phyloP scores from a whole-genome alignment of 2,888 invertebrate species.

The Aphodius sticticus region DNA sequence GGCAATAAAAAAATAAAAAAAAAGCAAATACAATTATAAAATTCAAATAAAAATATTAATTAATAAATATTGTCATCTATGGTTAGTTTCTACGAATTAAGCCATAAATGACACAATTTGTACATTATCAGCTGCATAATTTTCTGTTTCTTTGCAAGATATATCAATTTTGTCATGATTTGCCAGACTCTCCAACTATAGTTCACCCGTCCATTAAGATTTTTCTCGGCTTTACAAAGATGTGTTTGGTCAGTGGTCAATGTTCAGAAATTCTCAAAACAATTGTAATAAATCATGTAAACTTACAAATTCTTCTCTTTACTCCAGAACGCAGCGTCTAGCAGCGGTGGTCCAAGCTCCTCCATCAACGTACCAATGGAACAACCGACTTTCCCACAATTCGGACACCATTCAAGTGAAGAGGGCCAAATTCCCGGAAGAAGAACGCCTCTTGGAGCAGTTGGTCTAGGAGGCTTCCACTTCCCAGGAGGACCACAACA shows the following conservation, averaged over 20 bases:
- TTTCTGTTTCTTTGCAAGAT: neutral
- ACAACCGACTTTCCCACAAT: constrained; percentile 57
- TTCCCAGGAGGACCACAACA: constrained; percentile 70
- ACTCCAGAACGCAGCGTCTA: constrained; percentile 43
- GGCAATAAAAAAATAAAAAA: too few species aligned
- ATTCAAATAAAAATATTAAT: too few species aligned
- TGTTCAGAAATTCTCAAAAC: too few species aligned
- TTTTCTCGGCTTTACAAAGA: too few species aligned
- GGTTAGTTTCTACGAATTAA: too few species aligned
- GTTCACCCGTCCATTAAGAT: too few species aligned
- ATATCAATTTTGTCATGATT: neutral
- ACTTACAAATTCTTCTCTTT: neutral
- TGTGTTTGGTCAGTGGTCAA: too few species aligned
- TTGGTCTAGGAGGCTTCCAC: constrained; percentile 88
- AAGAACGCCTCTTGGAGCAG: constrained; percentile 83
- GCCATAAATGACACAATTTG: too few species aligned
- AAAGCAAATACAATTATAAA: too few species aligned
- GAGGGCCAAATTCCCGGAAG: constrained; percentile 66
- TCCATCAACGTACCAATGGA: constrained; percentile 46
- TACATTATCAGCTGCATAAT: too few species aligned
- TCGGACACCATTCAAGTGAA: constrained; percentile 58
- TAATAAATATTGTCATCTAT: too few species aligned
- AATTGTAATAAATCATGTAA: too few species aligned
- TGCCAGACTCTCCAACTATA: neutral
- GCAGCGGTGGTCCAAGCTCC: constrained; percentile 46